Evolutionary conservation across 2,797 vertebrate species (phyloP), one percentile per base, ranked within the genome.

Genomic region (Microhierax caerulescens): DNA sequence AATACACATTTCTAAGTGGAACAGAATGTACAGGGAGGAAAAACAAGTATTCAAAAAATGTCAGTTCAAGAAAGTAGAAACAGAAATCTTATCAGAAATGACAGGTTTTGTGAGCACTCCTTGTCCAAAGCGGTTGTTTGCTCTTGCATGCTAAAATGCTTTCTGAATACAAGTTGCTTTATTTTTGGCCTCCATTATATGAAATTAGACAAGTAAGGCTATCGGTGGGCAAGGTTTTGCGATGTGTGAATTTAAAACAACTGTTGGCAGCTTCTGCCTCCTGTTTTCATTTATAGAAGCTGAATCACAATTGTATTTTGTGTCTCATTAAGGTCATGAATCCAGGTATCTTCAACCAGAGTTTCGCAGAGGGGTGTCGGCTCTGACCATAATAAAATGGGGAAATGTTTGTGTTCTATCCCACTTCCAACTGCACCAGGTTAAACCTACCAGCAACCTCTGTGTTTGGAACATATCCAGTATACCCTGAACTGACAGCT

Each of bases 1-100:
- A 93, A 87, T 94, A 79, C 28, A 63, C 83, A 87, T 92, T 94
- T 95, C 69, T 82, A 53, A 86, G 77, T 85, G 68, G 79, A 91
- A 93, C 94, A 84, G 63, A 88, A 73, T 60, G 77, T 84, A 73
- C 90, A 36, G 51, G 32, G 34, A 91, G 41, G 64, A 86, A 53
- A 91, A 91, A 56, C 27, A 88, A 84, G 36, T 82, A 88, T 82
- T 92, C 85, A 4, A 76, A 13, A 95, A 95, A 47, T 76, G 76
- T 73, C 90, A 60, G 77, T 64, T 93, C 74, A 65, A 57, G 83
- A 86, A 90, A 67, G 65, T 21, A 87, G 54, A 82, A 85, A 50
- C 37, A 61, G 48, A 82, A 94, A 63, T 67, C n/a, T 70, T 74
- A 85, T 3, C 47, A 93, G 67, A 92, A 92, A 81, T 74, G 54